phyloP scores from a whole-genome alignment of 2,113 vertebrate genomes.

The Laticauda colubrina region DNA sequence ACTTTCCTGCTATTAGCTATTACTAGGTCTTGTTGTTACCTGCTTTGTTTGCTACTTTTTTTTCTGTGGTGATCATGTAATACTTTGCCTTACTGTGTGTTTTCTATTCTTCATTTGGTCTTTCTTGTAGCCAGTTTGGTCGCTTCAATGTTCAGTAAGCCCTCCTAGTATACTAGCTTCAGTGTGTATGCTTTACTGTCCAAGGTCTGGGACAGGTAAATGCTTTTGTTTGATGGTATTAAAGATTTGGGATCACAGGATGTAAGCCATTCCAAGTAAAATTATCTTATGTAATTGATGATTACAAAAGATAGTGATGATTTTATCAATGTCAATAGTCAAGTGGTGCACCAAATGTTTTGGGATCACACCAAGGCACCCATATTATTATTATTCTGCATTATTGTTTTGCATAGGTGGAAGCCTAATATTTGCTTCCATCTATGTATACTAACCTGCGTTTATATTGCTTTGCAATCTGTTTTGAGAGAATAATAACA shows the following conservation, averaged over 20 bases:
- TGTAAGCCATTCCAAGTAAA: neutral
- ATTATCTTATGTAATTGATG: neutral
- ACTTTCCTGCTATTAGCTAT: neutral
- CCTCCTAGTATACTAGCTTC: neutral
- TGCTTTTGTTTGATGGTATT: neutral
- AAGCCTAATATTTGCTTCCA: slow-evolving; percentile 53
- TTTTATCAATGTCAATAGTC: neutral
- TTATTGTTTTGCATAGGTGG: slow-evolving; percentile 41
- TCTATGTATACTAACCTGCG: slow-evolving; percentile 44
- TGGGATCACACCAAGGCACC: neutral
- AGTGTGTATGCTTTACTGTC: neutral
- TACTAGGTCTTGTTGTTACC: neutral
- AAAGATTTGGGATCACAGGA: neutral
- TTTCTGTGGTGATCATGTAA: neutral
- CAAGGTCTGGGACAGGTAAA: neutral
- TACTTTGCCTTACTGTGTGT: neutral
- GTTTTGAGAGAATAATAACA: slow-evolving; percentile 61
- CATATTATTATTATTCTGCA: slow-evolving; percentile 37
- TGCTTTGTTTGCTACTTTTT: neutral
- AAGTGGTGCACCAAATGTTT: neutral
- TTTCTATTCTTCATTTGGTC: neutral
- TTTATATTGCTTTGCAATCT: slow-evolving; percentile 58
- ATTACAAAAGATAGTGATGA: neutral
- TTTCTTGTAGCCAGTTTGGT: neutral
- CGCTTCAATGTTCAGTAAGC: neutral